A percentile compares a stretch with the other conserved stretches of the same genome.
phyloP scores from a whole-genome alignment of 2,113 vertebrate genomes.

The Larimichthys polyactis region DNA sequence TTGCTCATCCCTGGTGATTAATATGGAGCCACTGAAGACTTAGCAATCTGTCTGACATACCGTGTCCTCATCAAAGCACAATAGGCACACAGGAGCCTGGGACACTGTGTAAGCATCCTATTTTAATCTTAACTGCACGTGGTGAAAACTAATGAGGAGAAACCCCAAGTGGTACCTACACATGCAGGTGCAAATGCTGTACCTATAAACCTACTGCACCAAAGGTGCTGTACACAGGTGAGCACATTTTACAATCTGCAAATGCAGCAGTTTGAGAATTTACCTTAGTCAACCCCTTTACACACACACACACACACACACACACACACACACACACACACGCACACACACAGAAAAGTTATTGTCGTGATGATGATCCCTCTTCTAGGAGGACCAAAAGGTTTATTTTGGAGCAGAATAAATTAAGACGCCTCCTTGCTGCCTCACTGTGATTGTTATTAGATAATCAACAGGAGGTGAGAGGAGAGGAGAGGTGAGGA shows the following conservation, averaged over 20 bases:
- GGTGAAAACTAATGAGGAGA: constrained; percentile 26
- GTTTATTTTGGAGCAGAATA: constrained; percentile 35
- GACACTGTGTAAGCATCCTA: neutral
- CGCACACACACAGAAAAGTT: neutral
- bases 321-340: constrained; percentile 4
- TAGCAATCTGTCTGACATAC: constrained; percentile 17
- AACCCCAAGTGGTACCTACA: neutral
- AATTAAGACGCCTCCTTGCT: constrained; percentile 17
- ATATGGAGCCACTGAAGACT: constrained; percentile 15
- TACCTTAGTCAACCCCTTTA: constrained; percentile 4
- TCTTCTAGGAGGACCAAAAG: constrained; percentile 1
- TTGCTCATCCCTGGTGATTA: constrained; percentile 4
- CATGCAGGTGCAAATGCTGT: neutral
- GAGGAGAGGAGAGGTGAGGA: neutral
- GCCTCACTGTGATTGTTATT: constrained; percentile 41
- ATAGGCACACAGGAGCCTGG: neutral
- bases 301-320: neutral
- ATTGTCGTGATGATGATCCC: constrained; percentile 12
- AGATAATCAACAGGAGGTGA: constrained; percentile 36
- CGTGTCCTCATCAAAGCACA: constrained; percentile 7
- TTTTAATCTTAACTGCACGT: constrained; percentile 22
- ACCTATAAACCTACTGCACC: neutral
- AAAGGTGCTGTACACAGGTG: neutral
- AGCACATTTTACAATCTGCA: constrained; percentile 36
- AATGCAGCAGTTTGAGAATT: constrained; percentile 29